phyloP scores from a whole-genome alignment of 2,888 invertebrate genomes.

The Ormia ochracea region DNA sequence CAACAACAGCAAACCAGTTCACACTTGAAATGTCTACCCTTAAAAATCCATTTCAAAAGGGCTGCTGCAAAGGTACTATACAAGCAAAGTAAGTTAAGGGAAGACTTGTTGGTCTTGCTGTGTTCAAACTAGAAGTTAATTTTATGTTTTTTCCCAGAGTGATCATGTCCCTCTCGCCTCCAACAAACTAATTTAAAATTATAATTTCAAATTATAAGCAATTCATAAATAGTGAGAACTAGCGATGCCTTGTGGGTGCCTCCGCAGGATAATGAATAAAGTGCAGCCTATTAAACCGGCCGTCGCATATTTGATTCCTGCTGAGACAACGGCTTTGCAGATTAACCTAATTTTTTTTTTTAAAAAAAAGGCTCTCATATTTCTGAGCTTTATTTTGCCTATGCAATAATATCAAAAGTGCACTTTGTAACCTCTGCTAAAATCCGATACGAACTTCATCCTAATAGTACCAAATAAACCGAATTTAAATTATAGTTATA shows the following conservation, averaged over 20 bases:
- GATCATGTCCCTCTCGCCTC: conserved; percentile 5
- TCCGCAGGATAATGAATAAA: too few relatives aligned
- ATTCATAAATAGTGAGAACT: background rate
- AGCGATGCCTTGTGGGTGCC: too few relatives aligned
- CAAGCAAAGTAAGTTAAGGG: conserved; percentile 13
- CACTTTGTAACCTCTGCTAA: too few relatives aligned
- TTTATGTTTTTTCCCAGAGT: conserved; percentile 20
- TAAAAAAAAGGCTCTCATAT: background rate
- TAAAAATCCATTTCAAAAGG: background rate
- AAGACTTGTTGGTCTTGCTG: background rate
- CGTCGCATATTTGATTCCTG: too few relatives aligned
- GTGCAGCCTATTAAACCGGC: too few relatives aligned
- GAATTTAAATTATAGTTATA: too few relatives aligned
- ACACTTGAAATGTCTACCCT: conserved; percentile 45
- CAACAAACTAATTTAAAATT: background rate
- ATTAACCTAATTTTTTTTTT: too few relatives aligned
- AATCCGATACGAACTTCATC: too few relatives aligned
- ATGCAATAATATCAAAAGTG: background rate
- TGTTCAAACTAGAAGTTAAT: background rate
- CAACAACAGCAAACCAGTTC: conserved; percentile 49
- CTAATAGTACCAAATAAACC: too few relatives aligned
- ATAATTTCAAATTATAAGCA: background rate
- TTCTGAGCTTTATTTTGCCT: background rate
- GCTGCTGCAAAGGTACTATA: background rate
- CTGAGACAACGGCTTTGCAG: too few relatives aligned